Conservation (phyloP, 2,888 invertebrate species). For the Aphidoletes aphidimyza region DNA sequence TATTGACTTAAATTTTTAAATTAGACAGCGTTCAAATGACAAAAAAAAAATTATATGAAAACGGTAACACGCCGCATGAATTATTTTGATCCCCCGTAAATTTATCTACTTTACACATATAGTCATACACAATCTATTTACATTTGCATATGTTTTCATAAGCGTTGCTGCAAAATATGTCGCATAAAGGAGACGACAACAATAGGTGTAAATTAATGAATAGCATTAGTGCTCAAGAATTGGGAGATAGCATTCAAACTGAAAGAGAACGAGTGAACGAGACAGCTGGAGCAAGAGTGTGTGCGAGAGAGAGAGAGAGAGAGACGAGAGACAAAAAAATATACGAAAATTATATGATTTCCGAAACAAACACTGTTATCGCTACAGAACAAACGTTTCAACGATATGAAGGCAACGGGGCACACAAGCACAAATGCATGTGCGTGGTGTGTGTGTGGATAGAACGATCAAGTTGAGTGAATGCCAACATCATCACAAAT, state of each 20-base stretch:
- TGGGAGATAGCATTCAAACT: constrained; percentile 7
- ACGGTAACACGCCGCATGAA: too few species aligned
- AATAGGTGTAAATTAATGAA: constrained; percentile 30
- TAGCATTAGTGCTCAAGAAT: constrained; percentile 2
- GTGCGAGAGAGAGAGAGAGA: neutral
- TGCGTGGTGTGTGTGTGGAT: neutral
- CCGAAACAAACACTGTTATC: constrained; percentile 51
- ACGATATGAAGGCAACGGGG: neutral
- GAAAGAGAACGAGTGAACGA: neutral
- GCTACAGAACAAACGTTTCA: constrained; percentile 2
- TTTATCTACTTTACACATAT: too few species aligned
- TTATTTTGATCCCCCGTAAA: too few species aligned
- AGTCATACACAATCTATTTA: too few species aligned
- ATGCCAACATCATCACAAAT: neutral
- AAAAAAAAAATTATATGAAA: too few species aligned
- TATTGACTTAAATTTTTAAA: too few species aligned
- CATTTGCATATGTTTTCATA: neutral
- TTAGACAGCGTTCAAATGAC: too few species aligned
- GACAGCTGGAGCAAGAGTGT: neutral
- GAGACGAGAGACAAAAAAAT: neutral
- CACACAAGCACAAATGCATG: constrained; percentile 1
- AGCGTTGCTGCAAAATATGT: neutral
- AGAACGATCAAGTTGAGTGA: neutral
- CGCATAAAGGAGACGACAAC: neutral
- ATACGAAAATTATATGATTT: constrained; percentile 23